Evolutionary conservation across 2,888 invertebrate species (phyloP).

Genomic region (Chrysodeixis includens): DNA sequence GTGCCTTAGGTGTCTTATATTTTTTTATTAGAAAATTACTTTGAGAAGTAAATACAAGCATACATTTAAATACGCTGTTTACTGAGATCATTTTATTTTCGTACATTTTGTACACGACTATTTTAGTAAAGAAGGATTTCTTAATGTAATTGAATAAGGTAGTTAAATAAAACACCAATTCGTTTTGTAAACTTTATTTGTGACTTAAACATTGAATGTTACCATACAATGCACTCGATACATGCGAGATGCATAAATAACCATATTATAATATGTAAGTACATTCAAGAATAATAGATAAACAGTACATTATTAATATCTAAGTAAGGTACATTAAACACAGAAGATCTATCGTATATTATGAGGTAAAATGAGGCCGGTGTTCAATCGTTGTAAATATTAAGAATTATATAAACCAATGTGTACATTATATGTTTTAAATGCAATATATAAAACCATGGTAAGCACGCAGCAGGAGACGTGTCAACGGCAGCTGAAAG

Average conservation of each 20-base stretch:
- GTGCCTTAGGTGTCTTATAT: no score
- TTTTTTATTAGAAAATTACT: no score
- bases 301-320: neutral
- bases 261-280: neutral
- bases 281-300: neutral
- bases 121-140: no score
- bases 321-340: neutral
- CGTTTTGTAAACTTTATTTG: slow-evolving; percentile 2
- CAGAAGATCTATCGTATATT: neutral
- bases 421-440: neutral
- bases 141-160: neutral
- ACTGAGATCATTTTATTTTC: no score
- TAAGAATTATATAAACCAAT: neutral
- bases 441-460: neutral
- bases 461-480: neutral
- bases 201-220: neutral
- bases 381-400: slow-evolving; percentile 5
- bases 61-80: no score
- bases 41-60: no score
- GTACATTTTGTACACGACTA: no score
- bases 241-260: neutral
- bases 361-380: slow-evolving; percentile 7
- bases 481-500: neutral
- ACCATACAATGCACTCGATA: neutral
- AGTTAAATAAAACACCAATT: neutral